Base-by-base conservation (phyloP, 2,113 vertebrate genomes). In the Oncorhynchus tshawytscha region DNA sequence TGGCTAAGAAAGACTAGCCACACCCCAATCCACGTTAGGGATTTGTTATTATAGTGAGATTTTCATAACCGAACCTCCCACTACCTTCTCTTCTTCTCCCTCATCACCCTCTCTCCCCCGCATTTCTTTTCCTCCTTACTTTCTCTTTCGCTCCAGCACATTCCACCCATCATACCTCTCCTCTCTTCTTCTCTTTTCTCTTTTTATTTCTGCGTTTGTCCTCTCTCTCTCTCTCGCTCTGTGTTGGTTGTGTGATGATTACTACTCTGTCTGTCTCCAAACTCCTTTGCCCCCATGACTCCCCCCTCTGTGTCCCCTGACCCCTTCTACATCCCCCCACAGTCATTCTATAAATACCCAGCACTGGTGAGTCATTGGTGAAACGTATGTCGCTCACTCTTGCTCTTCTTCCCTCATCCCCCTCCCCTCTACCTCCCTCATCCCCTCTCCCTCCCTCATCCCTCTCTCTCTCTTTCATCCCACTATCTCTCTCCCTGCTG, bases 331-430 rank as follows among this genome's bases (percentile, higher is more conserved):
- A 45, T 67, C 25, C 71, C 70, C 64, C 71, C 84, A 65, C 72
- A 60, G 73, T 70, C 83, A 77, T 91, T 82, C 90, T 92, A 92
- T 90, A 90, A 91, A 92, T 92, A 92, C 67, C 83, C 85, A 68
- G 70, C 82, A 72, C 82, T 67, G 85, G 90, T 92, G 90, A 92
- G 89, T 92, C 90, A 91, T 91, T 82, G 84, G 79, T 71, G 64
- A 89, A 86, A 90, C 86, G n/a, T 90, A 90, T 90, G 78, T 84
- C 84, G 81, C 66, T 48, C 29, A 84, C 82, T 76, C 77, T 81
- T 81, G 80, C 69, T 16, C 54, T 57, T 9, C 16, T 20, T 20
- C 16, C 18, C 54, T 20, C 54, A 62, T 3, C 29, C 20, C 13
- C 31, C 27, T 70, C 65, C 59, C 13, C 45, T 3, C 48, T 12